Conservation (phyloP, 2,888 invertebrate species). For the Argyresthia goedartella region DNA sequence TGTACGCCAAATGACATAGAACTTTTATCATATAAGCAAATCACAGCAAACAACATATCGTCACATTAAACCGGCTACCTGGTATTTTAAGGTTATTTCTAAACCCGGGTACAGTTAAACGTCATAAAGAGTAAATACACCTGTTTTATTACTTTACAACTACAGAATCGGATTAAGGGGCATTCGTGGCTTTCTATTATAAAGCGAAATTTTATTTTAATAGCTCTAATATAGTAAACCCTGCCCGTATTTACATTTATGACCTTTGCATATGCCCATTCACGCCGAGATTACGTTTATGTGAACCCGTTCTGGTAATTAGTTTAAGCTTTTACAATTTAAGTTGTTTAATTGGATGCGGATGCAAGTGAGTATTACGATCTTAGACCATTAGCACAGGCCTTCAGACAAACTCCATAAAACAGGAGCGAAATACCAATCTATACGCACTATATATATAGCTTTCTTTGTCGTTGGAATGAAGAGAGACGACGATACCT, state of each 20-base stretch:
- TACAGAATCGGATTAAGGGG: not conserved
- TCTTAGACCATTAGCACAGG: too few relatives aligned
- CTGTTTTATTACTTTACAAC: not conserved
- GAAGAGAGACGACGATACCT: too few relatives aligned
- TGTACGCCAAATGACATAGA: too few relatives aligned
- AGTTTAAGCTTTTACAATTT: not conserved
- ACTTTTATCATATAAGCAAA: too few relatives aligned
- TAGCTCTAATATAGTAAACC: not conserved
- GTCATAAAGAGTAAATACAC: not conserved
- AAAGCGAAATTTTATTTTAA: not conserved
- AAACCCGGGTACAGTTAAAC: not conserved
- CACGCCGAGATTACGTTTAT: not conserved
- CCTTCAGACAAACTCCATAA: too few relatives aligned
- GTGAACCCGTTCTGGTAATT: not conserved
- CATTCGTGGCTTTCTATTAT: not conserved
- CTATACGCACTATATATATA: too few relatives aligned
- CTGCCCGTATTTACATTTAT: not conserved
- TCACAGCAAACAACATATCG: too few relatives aligned
- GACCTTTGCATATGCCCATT: conserved; percentile 1
- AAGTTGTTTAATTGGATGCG: too few relatives aligned
- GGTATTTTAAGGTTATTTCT: not conserved
- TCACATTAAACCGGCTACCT: too few relatives aligned
- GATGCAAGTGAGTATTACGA: not conserved
- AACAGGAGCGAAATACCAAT: too few relatives aligned
- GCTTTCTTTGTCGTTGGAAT: too few relatives aligned